Base-by-base conservation (phyloP, 2,888 invertebrate genomes). In the Acrobasis suavella region DNA sequence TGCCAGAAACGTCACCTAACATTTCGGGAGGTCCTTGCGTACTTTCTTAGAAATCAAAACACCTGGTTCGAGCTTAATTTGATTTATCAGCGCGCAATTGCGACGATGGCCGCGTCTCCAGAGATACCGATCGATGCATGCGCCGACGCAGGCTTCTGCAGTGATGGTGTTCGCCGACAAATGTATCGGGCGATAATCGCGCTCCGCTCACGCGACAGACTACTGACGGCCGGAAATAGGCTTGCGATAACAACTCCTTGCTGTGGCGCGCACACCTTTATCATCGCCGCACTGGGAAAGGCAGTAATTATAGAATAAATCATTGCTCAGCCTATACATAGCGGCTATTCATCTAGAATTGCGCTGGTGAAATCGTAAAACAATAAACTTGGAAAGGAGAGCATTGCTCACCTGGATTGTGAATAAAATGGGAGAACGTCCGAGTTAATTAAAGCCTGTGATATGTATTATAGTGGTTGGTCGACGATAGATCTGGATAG, bases 191-290 rank as follows among this genome's bases (percentile, higher is more conserved):
- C 82, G 81, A 83, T 85, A 88, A 91, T 90, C 89, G 87, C 83
- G 83, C 82, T 82, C 79, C 78, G 81, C 75, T 65, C 69, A 71
- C 74, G 76, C 81, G 85, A 86, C 83, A 78, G 76, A 74, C 74
- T 82, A 74, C 76, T 90, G 91, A 91, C 87, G 90, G 89, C 91
- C 91, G 91, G 91, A 92, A 92, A 90, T 91, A 90, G 86, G 86
- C 76, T 78, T 69, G 79, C 81, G 91, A 91, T 91, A 91, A 89
- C 87, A 86, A 87, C 89, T 89, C 89, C 88, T 87, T 85, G 79
- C 85, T 72, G 82, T 81, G 81, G 78, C 81, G 77, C 80, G 79
- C 80, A 81, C 81, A 80, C 83, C 82, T 86, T 90, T 89, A 89
- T 87, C 88, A 84, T 80, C 78, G 78, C 82, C 83, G 86, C 83